A percentile compares a stretch with the other conserved stretches of the same genome.
These are phyloP conservation scores for Acrobasis repandana DNA, from an alignment of 2,888 invertebrate genomes.

Conservation along the genomic window DNA sequence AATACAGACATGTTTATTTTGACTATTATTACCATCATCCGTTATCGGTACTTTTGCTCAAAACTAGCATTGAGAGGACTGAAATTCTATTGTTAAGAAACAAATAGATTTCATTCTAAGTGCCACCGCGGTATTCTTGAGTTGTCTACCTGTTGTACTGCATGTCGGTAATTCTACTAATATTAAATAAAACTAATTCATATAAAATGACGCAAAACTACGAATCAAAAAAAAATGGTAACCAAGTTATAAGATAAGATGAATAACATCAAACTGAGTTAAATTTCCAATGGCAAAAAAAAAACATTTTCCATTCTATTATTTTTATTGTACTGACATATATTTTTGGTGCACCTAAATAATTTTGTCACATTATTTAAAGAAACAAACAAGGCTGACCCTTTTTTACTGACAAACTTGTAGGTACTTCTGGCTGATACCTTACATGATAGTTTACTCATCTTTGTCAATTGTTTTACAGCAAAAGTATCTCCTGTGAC, in stretches of 20 bases:
- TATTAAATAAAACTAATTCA: too few relatives aligned
- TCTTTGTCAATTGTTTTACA: too few relatives aligned
- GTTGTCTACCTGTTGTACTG: neutral
- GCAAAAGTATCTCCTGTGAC: neutral
- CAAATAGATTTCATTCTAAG: neutral
- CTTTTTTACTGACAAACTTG: too few relatives aligned
- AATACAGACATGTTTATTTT: constrained; percentile 1
- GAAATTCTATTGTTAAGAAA: neutral
- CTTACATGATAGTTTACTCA: too few relatives aligned
- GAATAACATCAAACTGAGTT: neutral
- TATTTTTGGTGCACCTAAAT: neutral
- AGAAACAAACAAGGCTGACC: too few relatives aligned
- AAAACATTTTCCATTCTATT: neutral
- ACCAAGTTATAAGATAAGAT: too few relatives aligned
- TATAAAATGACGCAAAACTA: neutral
- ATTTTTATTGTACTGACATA: neutral
- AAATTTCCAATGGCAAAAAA: neutral
- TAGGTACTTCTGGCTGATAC: too few relatives aligned
- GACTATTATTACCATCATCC: neutral
- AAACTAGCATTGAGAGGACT: neutral
- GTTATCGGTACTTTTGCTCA: neutral
- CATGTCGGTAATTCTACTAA: neutral
- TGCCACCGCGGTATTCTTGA: neutral
- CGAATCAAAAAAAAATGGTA: too few relatives aligned
- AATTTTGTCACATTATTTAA: too few relatives aligned